Base-by-base conservation (phyloP, 2,113 vertebrate species). In the Eudorcas thomsonii region DNA sequence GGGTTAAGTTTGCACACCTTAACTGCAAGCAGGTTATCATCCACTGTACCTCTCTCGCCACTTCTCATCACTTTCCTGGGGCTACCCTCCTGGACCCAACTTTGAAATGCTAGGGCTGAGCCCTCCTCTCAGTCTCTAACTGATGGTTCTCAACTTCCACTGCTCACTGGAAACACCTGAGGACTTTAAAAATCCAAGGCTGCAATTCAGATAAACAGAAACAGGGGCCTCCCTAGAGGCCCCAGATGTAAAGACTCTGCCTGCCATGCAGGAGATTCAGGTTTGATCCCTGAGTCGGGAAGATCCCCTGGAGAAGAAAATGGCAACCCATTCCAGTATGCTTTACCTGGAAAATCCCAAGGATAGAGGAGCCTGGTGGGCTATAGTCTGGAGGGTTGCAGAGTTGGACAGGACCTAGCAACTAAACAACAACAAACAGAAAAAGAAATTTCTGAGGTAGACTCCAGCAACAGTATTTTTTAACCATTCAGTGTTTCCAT, bases 201-300 rank as follows among this genome's bases (percentile, higher is more conserved):
- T 95, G 39, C 50, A 97, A 96, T 90, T 88, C 12, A 80, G 60
- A 94, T 25, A 86, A 95, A 89, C 11, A 91, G 19, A 93, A 97
- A 95, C 39, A 77, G 36, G 71, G 71, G 12, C 71, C 39, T 43
- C 23, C 23, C 39, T 77, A 43, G 71, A 43, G 71, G 71, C 23
- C 71, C 71, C 71, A 77, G 71, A 43, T 77, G 71, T 77, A 77
- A 26, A 26, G 71, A 77, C 7, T 43, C 71, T 43, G 39, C 71
- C 36, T 77, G 36, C 36, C 39, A 77, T 3, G 12, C 23, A 77
- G 23, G 36, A 77, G 23, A 43, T 23, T 43, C 71, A 25, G 71
- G 23, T 43, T 43, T 77, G 71, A 77, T 43, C 71, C 71, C 36
- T 26, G 36, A 43, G 71, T 77, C 6, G 12, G 36, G 36, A 77